Evolutionary conservation across 2,797 vertebrate species (phyloP), one percentile per base, ranked within the genome.

Genomic region (Thunnus albacares): DNA sequence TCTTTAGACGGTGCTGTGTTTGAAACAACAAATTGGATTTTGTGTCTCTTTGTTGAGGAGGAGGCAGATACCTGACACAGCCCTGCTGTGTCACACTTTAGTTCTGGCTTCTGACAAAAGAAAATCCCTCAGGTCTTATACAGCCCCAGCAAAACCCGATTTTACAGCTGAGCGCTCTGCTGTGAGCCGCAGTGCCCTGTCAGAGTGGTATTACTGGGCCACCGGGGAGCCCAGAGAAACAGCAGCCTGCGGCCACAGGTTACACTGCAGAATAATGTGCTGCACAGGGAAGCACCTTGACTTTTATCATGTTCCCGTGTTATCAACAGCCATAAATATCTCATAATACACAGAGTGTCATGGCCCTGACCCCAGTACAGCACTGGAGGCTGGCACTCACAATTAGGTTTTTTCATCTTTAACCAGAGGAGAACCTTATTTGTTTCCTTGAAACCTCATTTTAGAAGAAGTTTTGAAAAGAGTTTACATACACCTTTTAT

Each of bases 301-400:
- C 58, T 71, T 74, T 83, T 87, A 90, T 90, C 82, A 30, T 85
- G 79, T 76, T 69, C 68, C 38, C 2, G 2, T 68, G 24, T 85
- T 90, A 88, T 85, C 85, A 85, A 10, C 0, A 1, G 1, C 26
- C 77, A 85, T 89, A 82, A 82, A 90, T 71, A 81, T 85, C 41
- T 86, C 28, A 71, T 35, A 56, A 70, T 35, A 63, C 38, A 51
- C 71, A 59, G 5, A 0, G 26, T 35, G n/a, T 14, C 3, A 5
- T 2, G 24, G 30, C 82, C 74, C 28, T 82, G 86, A 89, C 75
- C 81, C 53, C 24, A 1, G 33, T 24, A 17, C 35, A 60, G 20
- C 69, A 24, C 73, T 17, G 22, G 17, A 49, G 20, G 56, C 58
- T 2, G 8, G 58, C 6, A 9, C 14, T 33, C 30, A 14, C 38